Evolutionary conservation across 1,140 invertebrate genomes (phyloP).

Genomic region (Cataglyphis hispanica): DNA sequence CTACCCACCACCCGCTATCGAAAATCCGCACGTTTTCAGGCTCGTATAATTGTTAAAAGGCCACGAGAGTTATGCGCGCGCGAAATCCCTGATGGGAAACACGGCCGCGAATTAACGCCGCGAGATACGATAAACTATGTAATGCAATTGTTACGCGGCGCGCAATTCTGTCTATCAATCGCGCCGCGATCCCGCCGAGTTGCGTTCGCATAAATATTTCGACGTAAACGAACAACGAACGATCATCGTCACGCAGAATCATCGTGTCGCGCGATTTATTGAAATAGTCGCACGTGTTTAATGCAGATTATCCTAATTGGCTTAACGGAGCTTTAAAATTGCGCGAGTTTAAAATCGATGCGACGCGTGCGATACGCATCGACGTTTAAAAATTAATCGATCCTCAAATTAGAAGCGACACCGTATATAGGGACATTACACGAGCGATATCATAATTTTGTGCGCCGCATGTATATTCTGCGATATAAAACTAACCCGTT

Average conservation of each 20-base stretch:
- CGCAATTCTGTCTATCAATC: conserved; percentile 38
- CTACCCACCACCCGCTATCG: conserved; percentile 3
- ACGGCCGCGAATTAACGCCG: conserved; percentile 35
- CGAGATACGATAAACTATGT: conserved; percentile 40
- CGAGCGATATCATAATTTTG: neutral
- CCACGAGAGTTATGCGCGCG: conserved; percentile 33
- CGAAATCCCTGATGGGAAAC: conserved; percentile 26
- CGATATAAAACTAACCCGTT: neutral
- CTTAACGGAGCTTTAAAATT: neutral
- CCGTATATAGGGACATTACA: neutral
- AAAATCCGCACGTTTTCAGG: conserved; percentile 14
- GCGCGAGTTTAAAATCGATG: neutral
- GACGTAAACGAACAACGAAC: neutral
- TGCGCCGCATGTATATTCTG: neutral
- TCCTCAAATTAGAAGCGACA: neutral
- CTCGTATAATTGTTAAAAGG: conserved; percentile 31
- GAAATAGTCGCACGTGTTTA: conserved; percentile 5
- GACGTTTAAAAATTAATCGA: conserved; percentile 21
- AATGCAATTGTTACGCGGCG: conserved; percentile 27
- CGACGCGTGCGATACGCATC: neutral
- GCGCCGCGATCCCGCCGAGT: conserved; percentile 21
- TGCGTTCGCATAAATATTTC: conserved; percentile 2
- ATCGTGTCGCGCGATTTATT: no score
- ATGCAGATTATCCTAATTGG: conserved; percentile 34
- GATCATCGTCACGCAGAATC: neutral